Evolutionary conservation across 2,797 vertebrate species (phyloP).

Genomic region (Halcyon chelicuti): DNA sequence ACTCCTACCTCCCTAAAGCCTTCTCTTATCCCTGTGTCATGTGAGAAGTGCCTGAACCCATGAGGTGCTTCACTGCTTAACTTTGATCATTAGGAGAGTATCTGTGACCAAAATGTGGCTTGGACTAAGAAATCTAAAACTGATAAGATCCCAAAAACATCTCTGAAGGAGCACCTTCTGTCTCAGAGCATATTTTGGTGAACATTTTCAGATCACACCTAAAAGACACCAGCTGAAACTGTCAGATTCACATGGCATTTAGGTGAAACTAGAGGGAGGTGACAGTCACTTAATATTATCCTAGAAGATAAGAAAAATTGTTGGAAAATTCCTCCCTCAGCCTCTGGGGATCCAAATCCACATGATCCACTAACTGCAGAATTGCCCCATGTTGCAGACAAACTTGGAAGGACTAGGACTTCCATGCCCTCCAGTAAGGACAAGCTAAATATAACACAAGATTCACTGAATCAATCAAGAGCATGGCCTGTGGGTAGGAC

Average conservation of each 20-base stretch:
- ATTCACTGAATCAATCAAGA: background rate
- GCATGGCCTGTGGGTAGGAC: background rate
- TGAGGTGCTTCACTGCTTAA: background rate
- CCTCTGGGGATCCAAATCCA: background rate
- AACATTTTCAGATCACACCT: background rate
- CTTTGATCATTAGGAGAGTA: background rate
- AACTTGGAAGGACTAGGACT: background rate
- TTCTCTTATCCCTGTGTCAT: background rate
- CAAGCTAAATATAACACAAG: background rate
- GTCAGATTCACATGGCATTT: background rate
- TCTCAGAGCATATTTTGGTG: background rate
- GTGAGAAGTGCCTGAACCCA: background rate
- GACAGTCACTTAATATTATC: background rate
- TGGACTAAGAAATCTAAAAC: background rate
- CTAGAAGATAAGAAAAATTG: background rate
- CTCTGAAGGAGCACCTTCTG: background rate
- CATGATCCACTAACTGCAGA: background rate
- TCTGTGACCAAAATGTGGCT: background rate
- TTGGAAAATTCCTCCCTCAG: background rate
- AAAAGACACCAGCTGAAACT: accelerated
- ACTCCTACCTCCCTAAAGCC: background rate
- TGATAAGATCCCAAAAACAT: background rate
- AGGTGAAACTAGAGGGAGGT: background rate
- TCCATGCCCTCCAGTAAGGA: background rate
- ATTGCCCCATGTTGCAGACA: background rate